Conservation (phyloP, 2,797 vertebrate genomes). For the Lagodon rhomboides region DNA sequence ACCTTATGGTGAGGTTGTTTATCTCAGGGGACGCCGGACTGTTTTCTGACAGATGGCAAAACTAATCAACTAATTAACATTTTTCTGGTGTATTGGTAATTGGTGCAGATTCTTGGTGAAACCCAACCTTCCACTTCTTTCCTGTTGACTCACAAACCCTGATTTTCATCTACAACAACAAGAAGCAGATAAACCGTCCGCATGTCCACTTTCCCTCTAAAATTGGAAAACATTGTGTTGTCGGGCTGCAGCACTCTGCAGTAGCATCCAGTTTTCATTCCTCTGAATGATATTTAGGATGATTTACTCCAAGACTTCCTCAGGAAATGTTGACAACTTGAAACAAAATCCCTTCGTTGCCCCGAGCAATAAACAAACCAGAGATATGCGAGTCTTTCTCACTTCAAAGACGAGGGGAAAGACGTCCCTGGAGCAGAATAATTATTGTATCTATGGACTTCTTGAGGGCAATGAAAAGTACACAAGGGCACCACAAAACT, state of each 20-base stretch:
- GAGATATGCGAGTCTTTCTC: slow-evolving; percentile 60
- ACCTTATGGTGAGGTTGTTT: neutral
- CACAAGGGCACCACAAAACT: slow-evolving; percentile 33
- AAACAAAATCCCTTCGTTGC: slow-evolving; percentile 75
- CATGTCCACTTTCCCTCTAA: slow-evolving; percentile 35
- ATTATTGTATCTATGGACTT: slow-evolving; percentile 61
- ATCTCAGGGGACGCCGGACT: neutral
- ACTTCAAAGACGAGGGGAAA: slow-evolving; percentile 65
- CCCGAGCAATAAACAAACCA: slow-evolving; percentile 74
- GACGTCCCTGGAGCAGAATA: slow-evolving; percentile 39
- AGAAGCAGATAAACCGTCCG: slow-evolving; percentile 21
- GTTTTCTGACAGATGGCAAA: neutral
- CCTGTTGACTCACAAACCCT: neutral
- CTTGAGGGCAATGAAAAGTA: slow-evolving; percentile 36
- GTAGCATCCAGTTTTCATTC: slow-evolving; percentile 64
- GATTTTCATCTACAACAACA: slow-evolving; percentile 2
- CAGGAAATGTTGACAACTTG: slow-evolving; percentile 85
- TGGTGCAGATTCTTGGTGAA: neutral
- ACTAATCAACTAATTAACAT: neutral
- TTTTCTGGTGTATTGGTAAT: neutral
- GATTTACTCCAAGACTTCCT: slow-evolving; percentile 81
- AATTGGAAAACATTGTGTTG: slow-evolving; percentile 50
- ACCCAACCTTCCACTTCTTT: neutral
- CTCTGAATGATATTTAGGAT: slow-evolving; percentile 73
- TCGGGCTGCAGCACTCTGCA: slow-evolving; percentile 21